Evolutionary conservation across 2,888 invertebrate species (phyloP), one percentile per base, ranked within the genome.

Genomic region (Cryptops parisi): DNA sequence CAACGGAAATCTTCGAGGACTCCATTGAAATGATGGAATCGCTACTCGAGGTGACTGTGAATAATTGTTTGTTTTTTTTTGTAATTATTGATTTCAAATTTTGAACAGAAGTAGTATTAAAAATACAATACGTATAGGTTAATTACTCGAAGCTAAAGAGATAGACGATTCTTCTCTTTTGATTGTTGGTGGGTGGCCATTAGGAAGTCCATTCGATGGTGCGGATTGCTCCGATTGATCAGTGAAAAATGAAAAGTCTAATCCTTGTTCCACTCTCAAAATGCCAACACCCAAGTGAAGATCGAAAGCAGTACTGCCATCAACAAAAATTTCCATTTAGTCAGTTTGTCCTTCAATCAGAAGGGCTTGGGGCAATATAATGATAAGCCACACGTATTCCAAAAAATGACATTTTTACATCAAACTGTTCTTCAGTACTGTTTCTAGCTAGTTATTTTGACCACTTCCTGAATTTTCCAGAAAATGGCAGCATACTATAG

Each of bases 271-370:
- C 21, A 74, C 63, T 38, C 74, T 63, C 17, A 76, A 60, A 24
- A 76, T 68, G 24, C 72, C 73, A 19, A 76, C 68, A n/a, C 73
- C 72, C 64, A 69, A 66, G 55, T 70, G 67, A 57, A 68, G 63
- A 60, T 75, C 73, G 63, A 76, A 75, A 1, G 74, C 72, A 62
- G 73, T 74, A 62, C 74, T 75, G 62, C 47, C 64, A 64, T 22
- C 38, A 24, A 52, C n/a, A 41, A 52, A 17, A 24, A 45, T n/a
- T n/a, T n/a, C n/a, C 19, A 19, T 41, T 41, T 12, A 12, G 19
- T 9, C 6, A 41, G 17, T 33, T 6, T 6, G 33, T 9, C 15
- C 15, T 9, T 15, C 33, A 33, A 33, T 33, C 9, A 33, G 15
- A 33, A 15, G 33, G 15, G 6, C 33, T 33, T 33, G 17, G 6